Percentiles rank a stretch among this genome's conserved stretches.
Conservation (phyloP, 2,113 vertebrate species). For the Coracopsis vasa region DNA sequence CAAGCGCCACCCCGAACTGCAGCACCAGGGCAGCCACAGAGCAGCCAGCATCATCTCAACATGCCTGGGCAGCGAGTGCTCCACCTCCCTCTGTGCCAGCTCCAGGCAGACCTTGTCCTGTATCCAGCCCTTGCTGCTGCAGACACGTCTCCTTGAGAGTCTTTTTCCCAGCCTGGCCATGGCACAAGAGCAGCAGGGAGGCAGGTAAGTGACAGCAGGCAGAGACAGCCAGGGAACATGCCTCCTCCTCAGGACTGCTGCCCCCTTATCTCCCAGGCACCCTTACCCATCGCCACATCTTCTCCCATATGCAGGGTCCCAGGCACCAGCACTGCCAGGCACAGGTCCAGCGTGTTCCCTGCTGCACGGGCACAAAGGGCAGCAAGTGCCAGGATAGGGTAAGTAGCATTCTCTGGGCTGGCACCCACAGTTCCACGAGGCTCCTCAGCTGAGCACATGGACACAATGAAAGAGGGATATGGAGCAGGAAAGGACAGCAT, state of each 20-base stretch:
- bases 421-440: neutral
- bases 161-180: neutral
- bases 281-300: rapidly evolving
- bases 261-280: rapidly evolving
- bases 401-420: rapidly evolving
- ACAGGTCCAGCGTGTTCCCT: neutral
- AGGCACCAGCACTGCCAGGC: neutral
- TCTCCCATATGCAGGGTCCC: neutral
- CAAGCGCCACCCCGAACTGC: rapidly evolving
- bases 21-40: rapidly evolving
- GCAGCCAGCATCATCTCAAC: neutral
- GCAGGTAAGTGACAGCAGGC: neutral
- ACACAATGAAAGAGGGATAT: neutral
- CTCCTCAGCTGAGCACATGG: neutral
- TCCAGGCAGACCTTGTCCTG: neutral
- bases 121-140: neutral
- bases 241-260: neutral
- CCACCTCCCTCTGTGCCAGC: neutral
- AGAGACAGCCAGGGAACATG: neutral
- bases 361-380: neutral
- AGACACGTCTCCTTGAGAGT: neutral
- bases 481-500: neutral
- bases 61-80: neutral
- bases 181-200: neutral
- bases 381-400: neutral